These are phyloP conservation scores for Clarias gariepinus DNA, from an alignment of 2,113 vertebrate genomes.

Conservation along the genomic window DNA sequence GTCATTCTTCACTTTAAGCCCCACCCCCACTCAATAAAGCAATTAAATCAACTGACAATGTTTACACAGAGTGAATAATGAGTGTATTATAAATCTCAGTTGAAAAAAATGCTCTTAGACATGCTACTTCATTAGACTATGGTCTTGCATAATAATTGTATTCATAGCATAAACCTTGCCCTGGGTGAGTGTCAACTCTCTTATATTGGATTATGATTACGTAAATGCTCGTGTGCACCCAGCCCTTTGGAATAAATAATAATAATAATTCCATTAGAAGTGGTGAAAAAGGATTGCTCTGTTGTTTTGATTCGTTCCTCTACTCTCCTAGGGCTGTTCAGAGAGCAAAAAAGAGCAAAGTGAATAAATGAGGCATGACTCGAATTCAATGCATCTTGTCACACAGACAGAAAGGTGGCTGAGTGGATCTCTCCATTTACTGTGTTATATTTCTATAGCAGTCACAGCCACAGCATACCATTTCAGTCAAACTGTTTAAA, in stretches of 20 bases:
- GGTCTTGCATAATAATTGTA: too few relatives aligned
- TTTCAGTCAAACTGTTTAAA: conserved; percentile 15
- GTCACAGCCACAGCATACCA: conserved; percentile 38
- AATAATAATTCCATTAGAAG: neutral
- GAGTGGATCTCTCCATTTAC: conserved; percentile 32
- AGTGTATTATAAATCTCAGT: too few relatives aligned
- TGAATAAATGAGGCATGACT: conserved; percentile 47
- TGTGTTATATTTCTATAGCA: conserved; percentile 42
- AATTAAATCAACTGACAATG: too few relatives aligned
- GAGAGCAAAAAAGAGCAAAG: neutral
- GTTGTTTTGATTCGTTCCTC: conserved; percentile 24
- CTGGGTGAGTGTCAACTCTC: neutral
- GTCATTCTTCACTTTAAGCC: too few relatives aligned
- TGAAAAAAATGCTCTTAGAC: too few relatives aligned
- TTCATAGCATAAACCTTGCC: conserved; percentile 10
- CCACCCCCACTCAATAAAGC: too few relatives aligned
- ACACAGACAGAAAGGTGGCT: conserved; percentile 27
- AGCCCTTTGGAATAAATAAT: neutral
- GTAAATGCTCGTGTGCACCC: neutral
- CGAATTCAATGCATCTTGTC: conserved; percentile 32
- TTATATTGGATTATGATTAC: conserved; percentile 2
- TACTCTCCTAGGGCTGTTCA: neutral
- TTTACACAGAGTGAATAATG: too few relatives aligned
- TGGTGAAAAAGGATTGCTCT: neutral
- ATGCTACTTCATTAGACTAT: too few relatives aligned